phyloP scores from a whole-genome alignment of 2,113 vertebrate species.

The Gulo gulo region DNA sequence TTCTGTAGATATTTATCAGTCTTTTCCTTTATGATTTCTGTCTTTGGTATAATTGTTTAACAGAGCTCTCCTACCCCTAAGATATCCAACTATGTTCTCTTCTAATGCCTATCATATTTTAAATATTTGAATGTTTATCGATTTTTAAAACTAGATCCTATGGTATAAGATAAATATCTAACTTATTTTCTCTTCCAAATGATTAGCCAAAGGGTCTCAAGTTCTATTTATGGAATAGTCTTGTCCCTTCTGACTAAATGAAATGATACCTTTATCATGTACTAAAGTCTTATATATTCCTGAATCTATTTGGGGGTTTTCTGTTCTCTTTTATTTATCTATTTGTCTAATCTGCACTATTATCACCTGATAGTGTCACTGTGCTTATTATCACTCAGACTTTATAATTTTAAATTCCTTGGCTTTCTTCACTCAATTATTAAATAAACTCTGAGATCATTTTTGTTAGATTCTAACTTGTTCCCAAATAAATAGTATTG shows the following conservation, averaged over 20 bases:
- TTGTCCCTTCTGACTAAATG: not conserved
- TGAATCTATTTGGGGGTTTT: not conserved
- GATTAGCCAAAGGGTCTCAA: not conserved
- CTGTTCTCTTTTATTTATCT: not conserved
- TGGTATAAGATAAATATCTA: not conserved
- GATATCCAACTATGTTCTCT: not conserved
- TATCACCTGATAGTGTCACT: not conserved
- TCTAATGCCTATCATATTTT: conserved; percentile 25
- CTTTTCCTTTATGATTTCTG: not conserved
- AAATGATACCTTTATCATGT: not conserved
- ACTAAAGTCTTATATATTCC: not conserved
- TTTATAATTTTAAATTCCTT: not conserved
- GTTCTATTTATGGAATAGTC: not conserved
- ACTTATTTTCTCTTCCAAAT: not conserved
- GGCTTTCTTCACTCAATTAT: not conserved
- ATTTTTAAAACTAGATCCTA: not conserved
- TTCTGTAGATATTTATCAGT: not conserved
- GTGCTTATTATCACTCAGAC: not conserved
- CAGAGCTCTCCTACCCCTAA: not conserved
- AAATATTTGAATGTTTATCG: not conserved
- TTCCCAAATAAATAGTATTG: not conserved
- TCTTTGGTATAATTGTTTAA: not conserved
- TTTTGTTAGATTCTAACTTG: conserved; percentile 7
- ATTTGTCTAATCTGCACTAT: not conserved
- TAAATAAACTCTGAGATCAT: not conserved